phyloP scores from a whole-genome alignment of 2,113 vertebrate genomes.

The Mesocricetus auratus region DNA sequence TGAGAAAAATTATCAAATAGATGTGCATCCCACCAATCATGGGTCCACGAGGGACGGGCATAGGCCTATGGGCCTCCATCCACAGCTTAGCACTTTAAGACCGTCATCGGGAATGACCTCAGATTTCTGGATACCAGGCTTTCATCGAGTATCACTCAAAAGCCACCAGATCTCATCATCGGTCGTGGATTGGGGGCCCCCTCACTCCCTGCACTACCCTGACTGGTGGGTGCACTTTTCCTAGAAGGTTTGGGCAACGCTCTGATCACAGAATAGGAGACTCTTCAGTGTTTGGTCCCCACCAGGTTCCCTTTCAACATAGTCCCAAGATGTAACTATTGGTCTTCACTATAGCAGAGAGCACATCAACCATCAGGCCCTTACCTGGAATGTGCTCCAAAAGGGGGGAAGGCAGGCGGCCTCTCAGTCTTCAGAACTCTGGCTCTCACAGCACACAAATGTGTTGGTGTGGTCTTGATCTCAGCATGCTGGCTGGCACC shows the following conservation, averaged over 20 bases:
- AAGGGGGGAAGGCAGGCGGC: no score
- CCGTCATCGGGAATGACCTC: background rate
- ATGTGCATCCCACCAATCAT: no score
- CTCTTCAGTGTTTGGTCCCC: rapidly evolving
- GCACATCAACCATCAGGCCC: no score
- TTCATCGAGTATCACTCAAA: background rate
- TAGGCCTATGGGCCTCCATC: no score
- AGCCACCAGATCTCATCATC: background rate
- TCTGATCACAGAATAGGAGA: background rate
- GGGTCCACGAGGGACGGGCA: no score
- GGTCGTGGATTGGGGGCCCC: background rate
- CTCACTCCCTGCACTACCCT: background rate
- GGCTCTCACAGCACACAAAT: background rate
- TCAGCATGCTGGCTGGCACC: no score
- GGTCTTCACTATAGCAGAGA: no score
- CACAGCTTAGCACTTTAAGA: background rate
- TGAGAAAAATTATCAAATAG: no score
- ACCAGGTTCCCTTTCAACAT: background rate
- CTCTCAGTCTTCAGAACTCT: background rate
- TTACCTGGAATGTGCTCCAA: background rate
- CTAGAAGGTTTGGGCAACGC: background rate
- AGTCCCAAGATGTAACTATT: no score
- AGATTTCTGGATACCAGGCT: background rate
- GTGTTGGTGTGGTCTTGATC: no score
- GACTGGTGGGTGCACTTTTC: no score